Evolutionary conservation across 2,113 vertebrate genomes (phyloP).

Genomic region (Zosterops japonicus): DNA sequence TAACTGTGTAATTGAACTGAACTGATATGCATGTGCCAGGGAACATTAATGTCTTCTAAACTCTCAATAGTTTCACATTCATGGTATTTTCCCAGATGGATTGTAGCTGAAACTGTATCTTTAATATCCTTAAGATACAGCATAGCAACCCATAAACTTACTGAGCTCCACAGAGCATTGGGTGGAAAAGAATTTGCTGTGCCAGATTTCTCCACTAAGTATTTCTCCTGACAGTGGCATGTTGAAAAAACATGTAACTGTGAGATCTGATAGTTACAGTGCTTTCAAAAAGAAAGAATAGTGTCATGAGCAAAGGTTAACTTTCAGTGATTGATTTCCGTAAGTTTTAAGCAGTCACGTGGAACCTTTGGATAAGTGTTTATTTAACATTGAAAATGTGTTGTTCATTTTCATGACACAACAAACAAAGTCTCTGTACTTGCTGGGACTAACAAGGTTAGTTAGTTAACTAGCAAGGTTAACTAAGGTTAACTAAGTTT

Average conservation of each 20-base stretch:
- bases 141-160: slow-evolving; percentile 34
- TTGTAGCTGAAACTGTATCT: slow-evolving; percentile 51
- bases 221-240: slow-evolving; percentile 44
- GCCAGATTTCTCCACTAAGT: slow-evolving; percentile 52
- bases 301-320: slow-evolving; percentile 31
- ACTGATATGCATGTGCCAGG: slow-evolving; percentile 30
- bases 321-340: slow-evolving; percentile 41
- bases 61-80: slow-evolving; percentile 9
- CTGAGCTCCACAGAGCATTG: not conserved
- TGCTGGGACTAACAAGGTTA: not conserved
- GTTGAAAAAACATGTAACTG: slow-evolving; percentile 34
- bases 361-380: slow-evolving; percentile 49
- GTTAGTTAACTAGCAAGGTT: too few relatives aligned
- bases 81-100: slow-evolving; percentile 50
- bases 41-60: slow-evolving; percentile 35
- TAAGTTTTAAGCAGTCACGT: not conserved
- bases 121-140: slow-evolving; percentile 53
- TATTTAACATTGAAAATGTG: slow-evolving; percentile 28
- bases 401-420: slow-evolving; percentile 24
- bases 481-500: not conserved
- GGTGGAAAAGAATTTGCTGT: slow-evolving; percentile 34
- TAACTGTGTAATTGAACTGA: slow-evolving; percentile 22
- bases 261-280: not conserved
- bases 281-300: not conserved
- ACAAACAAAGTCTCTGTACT: slow-evolving; percentile 13